Evolutionary conservation across 2,888 invertebrate species (phyloP).

Genomic region (Petrolisthes manimaculis): DNA sequence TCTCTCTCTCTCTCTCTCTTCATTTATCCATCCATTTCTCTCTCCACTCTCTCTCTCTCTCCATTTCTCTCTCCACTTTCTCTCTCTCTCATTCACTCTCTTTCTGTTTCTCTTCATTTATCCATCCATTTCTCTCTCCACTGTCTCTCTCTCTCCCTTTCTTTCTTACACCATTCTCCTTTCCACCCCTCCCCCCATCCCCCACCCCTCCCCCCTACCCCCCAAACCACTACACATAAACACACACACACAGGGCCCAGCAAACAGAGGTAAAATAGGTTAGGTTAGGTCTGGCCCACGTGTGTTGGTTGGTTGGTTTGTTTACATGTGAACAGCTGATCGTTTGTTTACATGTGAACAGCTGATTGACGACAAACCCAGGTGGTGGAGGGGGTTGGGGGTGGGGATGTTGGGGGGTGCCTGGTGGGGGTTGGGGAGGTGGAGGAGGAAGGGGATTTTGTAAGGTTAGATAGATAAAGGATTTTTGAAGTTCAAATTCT

Average conservation of each 20-base stretch:
- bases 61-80: not conserved
- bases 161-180: not conserved
- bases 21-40: too few species aligned
- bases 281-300: not conserved
- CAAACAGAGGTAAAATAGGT: too few species aligned
- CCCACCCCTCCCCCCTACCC: too few species aligned
- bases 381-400: too few species aligned
- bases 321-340: not conserved
- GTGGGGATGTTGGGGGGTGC: too few species aligned
- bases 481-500: not conserved
- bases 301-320: too few species aligned
- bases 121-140: not conserved
- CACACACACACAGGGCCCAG: not conserved
- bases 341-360: too few species aligned
- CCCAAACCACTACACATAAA: not conserved
- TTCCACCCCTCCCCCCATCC: not conserved
- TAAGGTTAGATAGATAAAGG: too few species aligned
- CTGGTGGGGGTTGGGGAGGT: too few species aligned
- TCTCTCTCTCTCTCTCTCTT: not conserved
- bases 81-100: not conserved
- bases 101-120: not conserved
- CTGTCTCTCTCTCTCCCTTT: not conserved
- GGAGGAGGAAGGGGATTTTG: too few species aligned
- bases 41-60: not conserved
- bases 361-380: too few species aligned